Evolutionary conservation across 2,888 invertebrate species (phyloP).

Genomic region (Leucophenga maculata): DNA sequence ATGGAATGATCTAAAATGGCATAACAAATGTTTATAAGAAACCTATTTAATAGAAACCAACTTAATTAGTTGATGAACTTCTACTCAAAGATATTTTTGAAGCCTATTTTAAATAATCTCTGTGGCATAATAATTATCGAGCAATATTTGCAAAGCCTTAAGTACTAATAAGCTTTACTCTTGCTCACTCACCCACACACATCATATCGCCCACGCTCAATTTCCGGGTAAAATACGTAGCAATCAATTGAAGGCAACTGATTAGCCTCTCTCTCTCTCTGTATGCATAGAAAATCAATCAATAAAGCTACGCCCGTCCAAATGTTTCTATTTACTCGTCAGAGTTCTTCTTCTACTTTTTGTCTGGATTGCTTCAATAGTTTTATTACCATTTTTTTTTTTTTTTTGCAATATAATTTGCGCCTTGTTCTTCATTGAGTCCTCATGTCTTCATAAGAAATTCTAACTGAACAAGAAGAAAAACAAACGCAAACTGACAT

Average conservation of each 20-base stretch:
- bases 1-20: too few species aligned
- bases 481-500: constrained; percentile 38
- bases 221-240: constrained; percentile 24
- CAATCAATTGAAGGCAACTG: constrained; percentile 57
- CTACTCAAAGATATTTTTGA: too few species aligned
- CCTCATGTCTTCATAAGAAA: not conserved
- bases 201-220: constrained; percentile 4
- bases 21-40: too few species aligned
- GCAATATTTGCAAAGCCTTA: too few species aligned
- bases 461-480: not conserved
- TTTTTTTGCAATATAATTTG: constrained; percentile 35
- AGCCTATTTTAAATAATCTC: too few species aligned
- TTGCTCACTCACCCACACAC: constrained; percentile 33
- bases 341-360: constrained; percentile 36
- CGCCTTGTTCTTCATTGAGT: not conserved
- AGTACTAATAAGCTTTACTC: too few species aligned
- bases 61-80: too few species aligned
- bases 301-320: constrained; percentile 36
- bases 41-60: too few species aligned
- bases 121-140: too few species aligned
- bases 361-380: constrained; percentile 38
- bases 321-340: too few species aligned
- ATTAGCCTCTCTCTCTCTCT: too few species aligned
- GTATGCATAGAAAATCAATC: constrained; percentile 57
- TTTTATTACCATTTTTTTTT: constrained; percentile 33